Percentiles rank a stretch among this genome's conserved stretches.
phyloP scores from a whole-genome alignment of 2,888 invertebrate genomes.

The Apeira syringaria region DNA sequence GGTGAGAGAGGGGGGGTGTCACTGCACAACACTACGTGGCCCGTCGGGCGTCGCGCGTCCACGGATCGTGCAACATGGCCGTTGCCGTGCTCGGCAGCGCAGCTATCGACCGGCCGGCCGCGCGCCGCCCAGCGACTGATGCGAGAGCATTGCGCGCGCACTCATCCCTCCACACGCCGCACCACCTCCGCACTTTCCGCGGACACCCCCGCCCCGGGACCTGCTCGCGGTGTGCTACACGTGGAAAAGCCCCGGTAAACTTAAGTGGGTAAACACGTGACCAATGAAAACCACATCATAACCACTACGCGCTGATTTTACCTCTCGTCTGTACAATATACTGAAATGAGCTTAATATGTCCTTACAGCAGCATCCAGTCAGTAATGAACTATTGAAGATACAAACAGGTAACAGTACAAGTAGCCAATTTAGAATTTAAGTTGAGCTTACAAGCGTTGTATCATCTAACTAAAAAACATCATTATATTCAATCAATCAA shows the following conservation, averaged over 20 bases:
- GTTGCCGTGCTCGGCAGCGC: conserved; percentile 49
- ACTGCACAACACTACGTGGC: conserved; percentile 60
- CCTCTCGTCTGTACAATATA: background rate
- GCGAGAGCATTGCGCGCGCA: conserved; percentile 74
- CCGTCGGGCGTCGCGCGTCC: conserved; percentile 64
- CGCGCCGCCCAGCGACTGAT: conserved; percentile 74
- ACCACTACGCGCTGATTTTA: background rate
- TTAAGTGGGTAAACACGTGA: conserved; percentile 28
- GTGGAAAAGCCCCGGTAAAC: conserved; percentile 23
- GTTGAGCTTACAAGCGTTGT: too few species aligned
- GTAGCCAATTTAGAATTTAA: too few species aligned
- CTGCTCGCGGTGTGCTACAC: conserved; percentile 17
- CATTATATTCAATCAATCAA: too few species aligned
- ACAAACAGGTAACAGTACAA: too few species aligned
- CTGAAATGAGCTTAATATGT: background rate
- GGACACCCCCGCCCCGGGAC: conserved; percentile 23
- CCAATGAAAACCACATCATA: conserved; percentile 7
- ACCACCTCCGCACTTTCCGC: conserved; percentile 25
- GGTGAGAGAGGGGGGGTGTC: conserved; percentile 39
- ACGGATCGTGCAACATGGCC: conserved; percentile 67
- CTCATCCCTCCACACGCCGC: conserved; percentile 43
- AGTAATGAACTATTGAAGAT: too few species aligned
- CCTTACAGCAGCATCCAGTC: too few species aligned
- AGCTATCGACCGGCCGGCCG: conserved; percentile 79
- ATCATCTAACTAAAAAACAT: too few species aligned